phyloP scores from a whole-genome alignment of 2,888 invertebrate species.

The Tinea pellionella region DNA sequence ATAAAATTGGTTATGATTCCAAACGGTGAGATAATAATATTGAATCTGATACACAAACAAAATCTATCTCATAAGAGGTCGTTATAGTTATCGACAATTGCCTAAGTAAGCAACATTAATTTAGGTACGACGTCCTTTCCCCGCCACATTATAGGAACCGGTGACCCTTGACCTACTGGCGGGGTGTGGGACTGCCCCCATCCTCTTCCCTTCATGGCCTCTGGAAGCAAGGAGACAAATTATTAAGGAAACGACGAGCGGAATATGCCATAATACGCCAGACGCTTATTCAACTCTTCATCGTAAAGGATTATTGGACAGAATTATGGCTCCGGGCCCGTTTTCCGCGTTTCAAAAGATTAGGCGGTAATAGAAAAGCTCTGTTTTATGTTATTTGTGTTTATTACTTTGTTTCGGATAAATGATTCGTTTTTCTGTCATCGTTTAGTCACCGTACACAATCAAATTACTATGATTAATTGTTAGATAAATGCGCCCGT shows the following conservation, averaged over 20 bases:
- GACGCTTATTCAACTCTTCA: conserved; percentile 36
- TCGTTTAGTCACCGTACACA: background rate
- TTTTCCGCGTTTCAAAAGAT: conserved; percentile 26
- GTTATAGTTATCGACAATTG: conserved; percentile 32
- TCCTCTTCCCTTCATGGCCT: background rate
- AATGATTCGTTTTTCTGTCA: background rate
- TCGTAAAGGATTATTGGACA: conserved; percentile 42
- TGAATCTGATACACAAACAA: background rate
- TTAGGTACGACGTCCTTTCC: conserved; percentile 17
- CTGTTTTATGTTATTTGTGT: conserved; percentile 24
- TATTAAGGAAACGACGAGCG: conserved; percentile 38
- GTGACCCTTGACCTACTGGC: conserved; percentile 46
- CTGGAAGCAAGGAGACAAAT: conserved; percentile 28
- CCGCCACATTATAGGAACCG: conserved; percentile 28
- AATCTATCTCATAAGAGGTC: conserved; percentile 25
- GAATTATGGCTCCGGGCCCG: conserved; percentile 26
- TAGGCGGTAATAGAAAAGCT: conserved; percentile 35
- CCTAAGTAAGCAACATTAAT: conserved; percentile 14
- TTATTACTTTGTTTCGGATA: background rate
- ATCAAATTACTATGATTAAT: conserved; percentile 1
- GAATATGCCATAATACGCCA: conserved; percentile 41
- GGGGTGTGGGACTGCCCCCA: background rate
- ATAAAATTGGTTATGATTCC: background rate
- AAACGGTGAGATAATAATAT: background rate
- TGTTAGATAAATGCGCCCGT: background rate